Evolutionary conservation across 2,888 invertebrate genomes (phyloP), one percentile per base, ranked within the genome.

Genomic region (Euspilapteryx auroguttella): DNA sequence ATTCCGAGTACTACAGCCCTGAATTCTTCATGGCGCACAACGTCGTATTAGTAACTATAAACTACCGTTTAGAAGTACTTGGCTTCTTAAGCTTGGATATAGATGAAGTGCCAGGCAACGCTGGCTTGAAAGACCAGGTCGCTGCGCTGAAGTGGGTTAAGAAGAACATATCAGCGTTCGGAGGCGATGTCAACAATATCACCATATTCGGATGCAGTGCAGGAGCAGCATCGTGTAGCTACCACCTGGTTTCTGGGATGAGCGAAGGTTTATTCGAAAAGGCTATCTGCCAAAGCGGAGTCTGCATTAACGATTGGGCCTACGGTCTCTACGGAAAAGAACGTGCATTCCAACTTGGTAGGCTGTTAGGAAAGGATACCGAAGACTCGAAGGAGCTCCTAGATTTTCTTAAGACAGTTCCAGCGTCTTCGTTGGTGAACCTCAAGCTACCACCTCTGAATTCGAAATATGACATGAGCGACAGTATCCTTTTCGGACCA

Each of bases 141-240:
- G 55, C 65, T n/a, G 77, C 73, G n/a, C 37, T 77, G 21, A 57
- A 53, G 40, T 77, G 77, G 77, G 56, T 77, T 0, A 69, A 64
- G 32, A 48, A 48, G 12, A 77, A 77, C 38, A 68, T 77, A 24
- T 33, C 42, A 5, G 50, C 45, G 7, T 77, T 77, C 31, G 69
- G 73, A 2, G 77, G 77, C 2, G 66, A 76, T 37, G 33, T 52
- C 2, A 40, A 61, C 23, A 71, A 68, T 34, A 44, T 76, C 2
- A 76, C 75, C 1, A 55, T 77, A 13, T 75, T 76, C 35, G 77
- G 77, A 2, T 71, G 73, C 37, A 77, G 77, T 36, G 77, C 77
- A 1, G 77, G 77, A 2, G 49, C 63, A 1, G 64, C 64, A 0
- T 54, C 65, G 1, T 48, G 54, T 2, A 65, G 73, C 0, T 56